A percentile compares a stretch with the other conserved stretches of the same genome.
These are phyloP conservation scores for Cyclophora punctaria DNA, from an alignment of 2,888 invertebrate genomes.

Conservation along the genomic window DNA sequence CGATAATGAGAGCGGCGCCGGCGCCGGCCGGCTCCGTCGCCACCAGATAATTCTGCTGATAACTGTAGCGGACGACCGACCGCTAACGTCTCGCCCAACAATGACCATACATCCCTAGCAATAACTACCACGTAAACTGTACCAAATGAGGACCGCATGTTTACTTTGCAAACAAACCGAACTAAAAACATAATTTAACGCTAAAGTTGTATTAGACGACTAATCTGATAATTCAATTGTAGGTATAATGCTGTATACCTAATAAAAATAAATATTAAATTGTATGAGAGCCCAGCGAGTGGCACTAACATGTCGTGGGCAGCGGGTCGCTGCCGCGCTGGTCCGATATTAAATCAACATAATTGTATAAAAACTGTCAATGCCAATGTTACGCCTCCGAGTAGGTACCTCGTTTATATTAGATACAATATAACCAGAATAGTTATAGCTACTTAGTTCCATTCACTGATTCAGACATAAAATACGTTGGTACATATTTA, in stretches of 20 bases:
- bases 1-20: constrained; percentile 45
- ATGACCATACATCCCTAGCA: not conserved
- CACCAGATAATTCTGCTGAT: constrained; percentile 42
- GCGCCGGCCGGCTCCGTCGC: constrained; percentile 13
- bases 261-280: constrained; percentile 32
- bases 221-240: no score
- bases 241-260: no score
- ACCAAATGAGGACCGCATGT: no score
- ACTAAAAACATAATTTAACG: no score
- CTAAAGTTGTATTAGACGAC: no score
- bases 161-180: no score
- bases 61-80: constrained; percentile 30
- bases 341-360: constrained; percentile 50
- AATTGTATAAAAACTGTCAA: constrained; percentile 47
- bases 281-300: constrained; percentile 42
- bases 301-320: constrained; percentile 24
- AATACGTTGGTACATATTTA: no score
- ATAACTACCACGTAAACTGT: no score
- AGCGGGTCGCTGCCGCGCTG: constrained; percentile 29
- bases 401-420: constrained; percentile 17
- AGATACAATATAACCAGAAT: not conserved
- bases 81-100: constrained; percentile 2
- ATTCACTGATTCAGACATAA: constrained; percentile 30
- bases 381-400: constrained; percentile 53
- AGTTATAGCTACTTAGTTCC: constrained; percentile 14